Evolutionary conservation across 2,888 invertebrate species (phyloP).

Genomic region (Alloscopus bannaensis): DNA sequence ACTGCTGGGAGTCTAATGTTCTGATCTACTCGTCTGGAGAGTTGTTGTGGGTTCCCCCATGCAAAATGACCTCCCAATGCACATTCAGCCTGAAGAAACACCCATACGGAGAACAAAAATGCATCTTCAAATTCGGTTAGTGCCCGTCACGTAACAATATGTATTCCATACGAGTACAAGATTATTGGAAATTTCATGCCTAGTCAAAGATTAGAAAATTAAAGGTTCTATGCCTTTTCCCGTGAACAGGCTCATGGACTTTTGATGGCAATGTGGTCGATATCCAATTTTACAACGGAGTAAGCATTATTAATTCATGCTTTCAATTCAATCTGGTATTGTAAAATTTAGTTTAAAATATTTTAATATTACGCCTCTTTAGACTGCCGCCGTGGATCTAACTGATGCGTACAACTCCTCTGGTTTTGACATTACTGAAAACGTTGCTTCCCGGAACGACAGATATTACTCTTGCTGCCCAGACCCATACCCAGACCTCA

Average conservation of each 20-base stretch:
- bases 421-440: slow-evolving; percentile 25
- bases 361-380: no score
- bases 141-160: no score
- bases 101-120: slow-evolving; percentile 62
- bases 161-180: background rate
- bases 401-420: slow-evolving; percentile 24
- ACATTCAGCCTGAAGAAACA: slow-evolving; percentile 30
- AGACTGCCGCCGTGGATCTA: slow-evolving; percentile 15
- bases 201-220: no score
- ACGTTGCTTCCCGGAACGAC: background rate
- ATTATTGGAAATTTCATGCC: no score
- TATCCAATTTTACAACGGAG: slow-evolving; percentile 49
- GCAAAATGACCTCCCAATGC: slow-evolving; percentile 55
- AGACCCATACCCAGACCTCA: slow-evolving; percentile 34
- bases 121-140: slow-evolving; percentile 55
- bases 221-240: no score
- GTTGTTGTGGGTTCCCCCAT: slow-evolving; percentile 64
- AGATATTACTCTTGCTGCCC: slow-evolving; percentile 19
- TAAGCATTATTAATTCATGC: no score
- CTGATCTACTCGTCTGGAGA: slow-evolving; percentile 57
- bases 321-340: no score
- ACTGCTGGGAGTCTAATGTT: slow-evolving; percentile 55
- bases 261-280: slow-evolving; percentile 59
- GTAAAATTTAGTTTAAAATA: no score
- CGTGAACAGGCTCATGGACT: slow-evolving; percentile 63